Base-by-base conservation (phyloP, 2,888 invertebrate species). In the Mythimna pallens region DNA sequence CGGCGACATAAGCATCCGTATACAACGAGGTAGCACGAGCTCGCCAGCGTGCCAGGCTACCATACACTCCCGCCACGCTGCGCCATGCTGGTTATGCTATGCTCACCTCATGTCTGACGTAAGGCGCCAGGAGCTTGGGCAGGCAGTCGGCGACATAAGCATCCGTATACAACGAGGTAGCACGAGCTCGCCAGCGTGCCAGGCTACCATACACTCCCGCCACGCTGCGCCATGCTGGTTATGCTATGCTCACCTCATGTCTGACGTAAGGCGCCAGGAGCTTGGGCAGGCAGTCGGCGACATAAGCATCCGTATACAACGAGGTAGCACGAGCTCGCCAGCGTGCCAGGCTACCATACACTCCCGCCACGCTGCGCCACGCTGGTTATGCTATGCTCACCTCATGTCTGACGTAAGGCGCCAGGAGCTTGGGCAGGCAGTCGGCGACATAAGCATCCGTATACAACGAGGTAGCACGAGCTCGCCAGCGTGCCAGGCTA, bases 271-370 rank as follows among this genome's bases (percentile, higher is more conserved):
- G 50, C 50, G 50, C 50, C 50, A 50, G 50, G 6, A 50, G 50
- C 50, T 50, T 50, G 50, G 50, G 50, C 50, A 50, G 50, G 50
- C 50, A 50, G 50, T 50, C 50, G 50, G 50, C 50, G 50, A 50
- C 50, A 20, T 50, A 50, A 20, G 50, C 50, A 12, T 50, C 50
- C 17, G 50, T 50, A 12, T 50, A 50, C 40, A 40, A 40, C 40
- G 50, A 50, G 50, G 50, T 20, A 6, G 50, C 17, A 20, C 50
- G 50, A 20, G 50, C 50, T 50, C 40, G 40, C 40, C 40, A 40
- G 40, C 40, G 40, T 40, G 40, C 40, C 40, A 40, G 40, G 40
- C 40, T 10, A 3, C 40, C 40, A 40, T 10, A 40, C 40, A 40
- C 40, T 40, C 40, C 40, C 40, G 40, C 40, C 40, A 40, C 50